phyloP scores from a whole-genome alignment of 2,888 invertebrate genomes.

The Synanthedon andrenaeformis region DNA sequence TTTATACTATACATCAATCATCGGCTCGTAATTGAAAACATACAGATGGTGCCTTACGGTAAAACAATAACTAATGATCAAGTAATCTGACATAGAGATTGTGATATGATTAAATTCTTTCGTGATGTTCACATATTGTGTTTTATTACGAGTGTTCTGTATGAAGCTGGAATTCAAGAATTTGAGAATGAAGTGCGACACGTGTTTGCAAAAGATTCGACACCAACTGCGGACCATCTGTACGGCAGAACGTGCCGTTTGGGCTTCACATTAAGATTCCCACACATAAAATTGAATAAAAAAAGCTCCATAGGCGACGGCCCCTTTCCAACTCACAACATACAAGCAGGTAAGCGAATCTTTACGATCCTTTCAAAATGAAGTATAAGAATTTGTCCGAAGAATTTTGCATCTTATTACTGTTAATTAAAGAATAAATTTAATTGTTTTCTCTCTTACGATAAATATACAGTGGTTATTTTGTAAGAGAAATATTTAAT shows the following conservation, averaged over 20 bases:
- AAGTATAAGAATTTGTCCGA: slow-evolving; percentile 44
- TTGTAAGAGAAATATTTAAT: slow-evolving; percentile 12
- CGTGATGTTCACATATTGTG: slow-evolving; percentile 7
- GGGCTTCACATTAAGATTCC: slow-evolving; percentile 62
- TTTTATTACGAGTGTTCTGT: slow-evolving; percentile 12
- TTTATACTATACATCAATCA: slow-evolving; percentile 46
- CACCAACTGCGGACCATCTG: slow-evolving; percentile 60
- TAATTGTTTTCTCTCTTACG: slow-evolving; percentile 34
- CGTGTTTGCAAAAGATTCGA: slow-evolving; percentile 51
- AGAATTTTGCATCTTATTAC: slow-evolving; percentile 57
- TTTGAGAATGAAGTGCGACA: slow-evolving; percentile 41
- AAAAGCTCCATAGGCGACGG: slow-evolving; percentile 48
- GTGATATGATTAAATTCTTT: slow-evolving; percentile 16
- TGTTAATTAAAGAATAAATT: slow-evolving; percentile 33
- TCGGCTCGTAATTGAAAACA: slow-evolving; percentile 50
- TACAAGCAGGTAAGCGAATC: slow-evolving; percentile 69
- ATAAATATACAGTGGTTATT: slow-evolving; percentile 27
- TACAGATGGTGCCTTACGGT: slow-evolving; percentile 38
- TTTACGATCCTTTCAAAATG: slow-evolving; percentile 56
- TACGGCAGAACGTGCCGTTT: slow-evolving; percentile 63
- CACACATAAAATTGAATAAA: slow-evolving; percentile 64
- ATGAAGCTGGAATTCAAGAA: slow-evolving; percentile 15
- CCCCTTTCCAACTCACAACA: slow-evolving; percentile 61
- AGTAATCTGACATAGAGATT: slow-evolving; percentile 14
- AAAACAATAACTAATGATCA: slow-evolving; percentile 32